phyloP scores from a whole-genome alignment of 2,797 vertebrate genomes.

The Acipenser transmontanus region DNA sequence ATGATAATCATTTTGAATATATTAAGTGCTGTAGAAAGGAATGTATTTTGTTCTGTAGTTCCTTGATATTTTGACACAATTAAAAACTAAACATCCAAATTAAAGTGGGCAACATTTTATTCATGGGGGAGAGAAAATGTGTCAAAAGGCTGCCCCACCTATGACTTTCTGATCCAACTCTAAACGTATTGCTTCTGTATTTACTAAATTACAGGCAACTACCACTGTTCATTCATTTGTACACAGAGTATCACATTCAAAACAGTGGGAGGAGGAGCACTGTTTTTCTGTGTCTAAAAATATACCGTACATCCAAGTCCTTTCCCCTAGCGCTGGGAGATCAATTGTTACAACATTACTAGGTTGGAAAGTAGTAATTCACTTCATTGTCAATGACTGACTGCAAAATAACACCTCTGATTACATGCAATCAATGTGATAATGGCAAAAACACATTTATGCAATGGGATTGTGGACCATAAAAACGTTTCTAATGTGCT shows the following conservation, averaged over 20 bases:
- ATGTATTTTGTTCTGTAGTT: no score
- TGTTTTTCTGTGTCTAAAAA: slow-evolving; percentile 47
- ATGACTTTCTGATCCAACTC: no score
- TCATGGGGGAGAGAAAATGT: no score
- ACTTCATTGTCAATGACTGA: slow-evolving; percentile 77
- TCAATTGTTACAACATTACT: slow-evolving; percentile 95
- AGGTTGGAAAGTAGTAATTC: slow-evolving; percentile 81
- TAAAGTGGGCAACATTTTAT: no score
- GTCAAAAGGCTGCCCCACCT: no score
- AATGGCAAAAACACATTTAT: slow-evolving; percentile 75
- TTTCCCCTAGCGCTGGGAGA: slow-evolving; percentile 61
- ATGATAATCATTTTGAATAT: no score
- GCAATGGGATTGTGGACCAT: slow-evolving; percentile 56
- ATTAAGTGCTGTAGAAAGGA: no score
- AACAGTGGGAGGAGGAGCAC: slow-evolving; percentile 44
- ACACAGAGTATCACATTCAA: slow-evolving; percentile 24
- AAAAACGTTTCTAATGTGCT: slow-evolving; percentile 35
- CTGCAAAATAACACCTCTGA: slow-evolving; percentile 76
- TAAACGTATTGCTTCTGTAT: no score
- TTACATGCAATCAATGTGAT: slow-evolving; percentile 80
- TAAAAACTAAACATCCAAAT: no score
- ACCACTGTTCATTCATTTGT: neutral
- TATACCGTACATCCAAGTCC: slow-evolving; percentile 48
- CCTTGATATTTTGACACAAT: no score
- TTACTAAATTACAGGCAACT: no score